Evolutionary conservation across 2,888 invertebrate genomes (phyloP).

Genomic region (Drosophila infuscata): DNA sequence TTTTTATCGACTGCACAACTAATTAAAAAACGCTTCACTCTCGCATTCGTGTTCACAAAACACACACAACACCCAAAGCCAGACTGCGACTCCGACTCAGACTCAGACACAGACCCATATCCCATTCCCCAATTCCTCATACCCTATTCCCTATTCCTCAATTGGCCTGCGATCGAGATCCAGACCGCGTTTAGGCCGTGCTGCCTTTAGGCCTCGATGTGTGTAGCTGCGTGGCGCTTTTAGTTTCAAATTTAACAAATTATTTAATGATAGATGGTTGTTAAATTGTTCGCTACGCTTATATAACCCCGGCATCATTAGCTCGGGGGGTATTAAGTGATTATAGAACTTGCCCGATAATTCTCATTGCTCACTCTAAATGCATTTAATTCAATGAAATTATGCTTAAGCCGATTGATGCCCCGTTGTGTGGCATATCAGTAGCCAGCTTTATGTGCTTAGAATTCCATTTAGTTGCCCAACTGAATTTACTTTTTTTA

Average conservation of each 20-base stretch:
- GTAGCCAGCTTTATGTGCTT: constrained; percentile 11
- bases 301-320: constrained; percentile 51
- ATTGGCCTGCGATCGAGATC: constrained; percentile 10
- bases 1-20: constrained; percentile 78
- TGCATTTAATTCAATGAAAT: constrained; percentile 39
- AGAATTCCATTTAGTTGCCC: neutral
- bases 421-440: constrained; percentile 2
- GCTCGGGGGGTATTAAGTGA: constrained; percentile 66
- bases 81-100: neutral
- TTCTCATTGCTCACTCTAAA: constrained; percentile 2
- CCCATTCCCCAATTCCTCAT: constrained; percentile 3
- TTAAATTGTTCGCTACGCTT: constrained; percentile 70
- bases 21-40: constrained; percentile 74
- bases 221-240: constrained; percentile 67
- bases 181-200: constrained; percentile 15
- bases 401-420: constrained; percentile 4
- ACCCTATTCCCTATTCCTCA: constrained; percentile 2
- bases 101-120: neutral
- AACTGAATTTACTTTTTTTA: neutral
- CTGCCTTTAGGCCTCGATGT: constrained; percentile 18
- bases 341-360: constrained; percentile 53
- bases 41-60: constrained; percentile 43
- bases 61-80: constrained; percentile 1
- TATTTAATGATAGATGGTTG: constrained; percentile 79
- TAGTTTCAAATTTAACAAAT: constrained; percentile 76